Percentiles rank a stretch among this genome's conserved stretches.
Conservation (phyloP, 1,140 invertebrate species). For the Dufourea novaeangliae region DNA sequence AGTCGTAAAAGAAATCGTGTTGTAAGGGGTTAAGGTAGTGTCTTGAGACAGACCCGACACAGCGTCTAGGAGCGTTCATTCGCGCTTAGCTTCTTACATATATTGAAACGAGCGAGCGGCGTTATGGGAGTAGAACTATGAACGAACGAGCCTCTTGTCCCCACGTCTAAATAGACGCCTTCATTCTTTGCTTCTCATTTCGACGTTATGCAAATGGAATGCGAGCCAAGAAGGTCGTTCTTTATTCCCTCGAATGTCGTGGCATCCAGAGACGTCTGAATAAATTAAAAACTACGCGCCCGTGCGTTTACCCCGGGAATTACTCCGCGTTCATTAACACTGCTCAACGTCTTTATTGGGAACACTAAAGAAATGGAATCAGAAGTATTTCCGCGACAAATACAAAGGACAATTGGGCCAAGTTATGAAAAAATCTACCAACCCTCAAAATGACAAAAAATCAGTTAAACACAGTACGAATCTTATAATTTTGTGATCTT, state of each 20-base stretch:
- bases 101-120: conserved; percentile 73
- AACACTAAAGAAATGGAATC: background rate
- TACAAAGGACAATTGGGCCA: no score
- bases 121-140: conserved; percentile 67
- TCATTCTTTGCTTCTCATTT: conserved; percentile 73
- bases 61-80: conserved; percentile 18
- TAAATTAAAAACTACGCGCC: conserved; percentile 45
- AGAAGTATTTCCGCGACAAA: background rate
- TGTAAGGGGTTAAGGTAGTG: no score
- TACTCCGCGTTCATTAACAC: background rate
- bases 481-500: no score
- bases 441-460: no score
- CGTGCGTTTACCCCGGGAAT: conserved; percentile 20
- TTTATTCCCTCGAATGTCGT: conserved; percentile 48
- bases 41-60: background rate
- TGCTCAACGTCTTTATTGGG: background rate
- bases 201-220: conserved; percentile 73
- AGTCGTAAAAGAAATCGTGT: no score
- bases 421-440: no score
- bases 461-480: no score
- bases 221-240: conserved; percentile 43
- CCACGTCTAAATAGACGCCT: conserved; percentile 68
- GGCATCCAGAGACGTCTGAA: conserved; percentile 32
- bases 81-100: conserved; percentile 68
- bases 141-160: conserved; percentile 61